Evolutionary conservation across 2,888 invertebrate species (phyloP), one percentile per base, ranked within the genome.

Genomic region (Volucella inanis): DNA sequence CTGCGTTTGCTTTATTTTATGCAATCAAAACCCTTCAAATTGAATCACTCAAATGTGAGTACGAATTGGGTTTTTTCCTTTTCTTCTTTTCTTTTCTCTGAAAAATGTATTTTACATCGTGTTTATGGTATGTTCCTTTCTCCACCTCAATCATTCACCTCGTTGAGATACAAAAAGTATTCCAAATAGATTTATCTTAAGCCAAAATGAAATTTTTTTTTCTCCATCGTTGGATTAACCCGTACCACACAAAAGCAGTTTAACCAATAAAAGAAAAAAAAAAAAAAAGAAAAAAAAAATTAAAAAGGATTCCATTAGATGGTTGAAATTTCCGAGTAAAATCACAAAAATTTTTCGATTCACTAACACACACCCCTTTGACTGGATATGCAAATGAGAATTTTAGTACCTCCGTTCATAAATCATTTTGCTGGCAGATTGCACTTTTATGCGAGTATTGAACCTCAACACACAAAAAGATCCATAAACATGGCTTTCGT

Each of bases 391-490:
- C 70, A 71, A 78, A 78, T 78, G 70, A 57, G 49, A 78, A 18
- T 72, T 79, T 79, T 54, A 79, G 65, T 79, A 50, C 52, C 57
- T 57, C 14, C 59, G 52, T 11, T 65, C 43, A 72, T 71, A 72
- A 79, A 64, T 78, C 71, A 64, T 57, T 65, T 39, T 22, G n/a
- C 18, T 41, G 50, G 12, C 12, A 8, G 68, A 43, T 45, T 68
- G 54, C 52, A 68, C 38, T 57, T 54, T 59, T 61, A 11, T 79
- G 65, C 55, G 84, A 52, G 75, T 80, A 85, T 76, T 77, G 85
- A 80, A 85, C 81, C 68, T 81, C 81, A 85, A 72, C 76, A 68
- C 72, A 81, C 62, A 55, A 43, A 38, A 61, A 31, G 64, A 57
- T 22, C 62, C 84, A 81, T 80, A 70, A 77, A 76, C 75, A 61